These are phyloP conservation scores for Himalopsyche japonica DNA, from an alignment of 2,888 invertebrate species.

Conservation along the genomic window DNA sequence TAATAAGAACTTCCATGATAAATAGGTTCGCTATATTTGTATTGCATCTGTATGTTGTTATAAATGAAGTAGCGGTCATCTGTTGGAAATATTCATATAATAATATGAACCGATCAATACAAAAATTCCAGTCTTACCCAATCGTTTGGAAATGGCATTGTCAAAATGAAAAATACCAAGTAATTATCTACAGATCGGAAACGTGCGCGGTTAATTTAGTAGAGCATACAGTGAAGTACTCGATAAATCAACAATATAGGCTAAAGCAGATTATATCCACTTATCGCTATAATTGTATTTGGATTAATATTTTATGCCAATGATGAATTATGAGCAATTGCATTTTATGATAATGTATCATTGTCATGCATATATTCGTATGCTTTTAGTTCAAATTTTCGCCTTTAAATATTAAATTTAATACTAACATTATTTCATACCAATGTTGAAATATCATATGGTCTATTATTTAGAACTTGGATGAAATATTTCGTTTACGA, in stretches of 20 bases:
- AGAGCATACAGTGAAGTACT: slow-evolving; percentile 18
- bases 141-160: slow-evolving; percentile 31
- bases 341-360: no score
- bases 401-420: no score
- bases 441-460: no score
- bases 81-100: not conserved
- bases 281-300: no score
- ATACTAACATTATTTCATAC: no score
- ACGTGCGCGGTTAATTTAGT: slow-evolving; percentile 34
- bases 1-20: not conserved
- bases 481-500: no score
- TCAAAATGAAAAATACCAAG: slow-evolving; percentile 38
- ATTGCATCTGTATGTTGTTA: not conserved
- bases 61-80: not conserved
- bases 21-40: not conserved
- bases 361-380: no score
- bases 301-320: no score
- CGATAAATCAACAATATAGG: not conserved
- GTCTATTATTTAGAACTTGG: no score
- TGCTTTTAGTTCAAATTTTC: no score
- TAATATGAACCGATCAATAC: slow-evolving; percentile 7
- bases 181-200: slow-evolving; percentile 33
- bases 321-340: no score
- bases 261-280: no score
- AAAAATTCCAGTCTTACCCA: slow-evolving; percentile 8